Percentiles rank a stretch among this genome's conserved stretches.
These are phyloP conservation scores for Idris sp. DNA, from an alignment of 1,140 invertebrate genomes.

Conservation along the genomic window DNA sequence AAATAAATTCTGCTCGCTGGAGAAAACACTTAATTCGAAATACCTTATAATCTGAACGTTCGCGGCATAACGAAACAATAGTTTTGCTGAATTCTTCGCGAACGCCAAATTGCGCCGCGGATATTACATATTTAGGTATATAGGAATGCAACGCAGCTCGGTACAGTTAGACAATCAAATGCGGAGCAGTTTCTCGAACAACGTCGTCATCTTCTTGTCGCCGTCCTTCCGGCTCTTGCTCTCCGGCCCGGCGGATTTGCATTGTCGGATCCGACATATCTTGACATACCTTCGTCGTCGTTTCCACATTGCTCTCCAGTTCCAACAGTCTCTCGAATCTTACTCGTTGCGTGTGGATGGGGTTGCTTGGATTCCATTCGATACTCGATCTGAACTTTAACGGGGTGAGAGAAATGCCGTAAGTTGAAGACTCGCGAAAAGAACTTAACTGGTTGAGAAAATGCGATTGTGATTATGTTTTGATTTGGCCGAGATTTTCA, in stretches of 20 bases:
- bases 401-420: constrained; percentile 57
- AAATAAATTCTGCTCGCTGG: constrained; percentile 2
- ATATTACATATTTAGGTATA: constrained; percentile 76
- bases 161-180: constrained; percentile 71
- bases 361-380: constrained; percentile 64
- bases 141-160: constrained; percentile 62
- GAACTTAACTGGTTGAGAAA: too few relatives aligned
- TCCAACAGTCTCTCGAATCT: constrained; percentile 59
- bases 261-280: constrained; percentile 72
- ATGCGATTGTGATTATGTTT: too few relatives aligned
- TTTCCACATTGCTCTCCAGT: constrained; percentile 60
- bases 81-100: constrained; percentile 74
- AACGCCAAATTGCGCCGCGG: constrained; percentile 62
- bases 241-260: constrained; percentile 67
- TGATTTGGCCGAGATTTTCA: too few relatives aligned
- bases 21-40: constrained; percentile 67
- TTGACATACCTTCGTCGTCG: constrained; percentile 67
- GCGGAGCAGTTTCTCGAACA: constrained; percentile 53
- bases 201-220: constrained; percentile 62
- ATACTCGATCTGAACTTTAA: constrained; percentile 58
- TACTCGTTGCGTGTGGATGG: constrained; percentile 58
- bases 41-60: constrained; percentile 43
- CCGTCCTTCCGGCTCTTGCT: constrained; percentile 46
- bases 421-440: constrained; percentile 41
- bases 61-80: constrained; percentile 65